Evolutionary conservation across 2,888 invertebrate genomes (phyloP).

Genomic region (Sussaba pulchella): DNA sequence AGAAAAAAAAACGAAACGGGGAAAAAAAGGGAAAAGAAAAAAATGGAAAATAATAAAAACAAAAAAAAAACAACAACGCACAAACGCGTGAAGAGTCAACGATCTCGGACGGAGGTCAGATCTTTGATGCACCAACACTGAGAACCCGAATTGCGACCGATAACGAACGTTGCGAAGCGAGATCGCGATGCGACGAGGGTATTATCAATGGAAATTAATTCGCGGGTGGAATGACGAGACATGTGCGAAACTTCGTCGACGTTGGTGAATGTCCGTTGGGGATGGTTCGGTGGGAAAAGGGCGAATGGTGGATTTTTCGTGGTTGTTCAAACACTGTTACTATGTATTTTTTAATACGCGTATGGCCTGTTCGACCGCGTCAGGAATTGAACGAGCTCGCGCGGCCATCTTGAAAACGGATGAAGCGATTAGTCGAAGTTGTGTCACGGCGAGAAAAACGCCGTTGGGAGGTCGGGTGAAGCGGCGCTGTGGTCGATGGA

Average conservation of each 20-base stretch:
- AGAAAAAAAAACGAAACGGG: no score
- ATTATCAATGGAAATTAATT: no score
- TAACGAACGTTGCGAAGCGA: constrained; percentile 57
- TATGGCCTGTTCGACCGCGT: constrained; percentile 68
- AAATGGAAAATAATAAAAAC: no score
- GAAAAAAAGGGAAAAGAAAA: no score
- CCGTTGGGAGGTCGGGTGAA: no score
- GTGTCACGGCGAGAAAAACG: constrained; percentile 7
- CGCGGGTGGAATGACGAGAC: constrained; percentile 66
- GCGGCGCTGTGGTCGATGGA: neutral
- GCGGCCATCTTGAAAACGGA: constrained; percentile 65
- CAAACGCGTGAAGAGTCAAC: constrained; percentile 57
- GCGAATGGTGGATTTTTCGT: constrained; percentile 48
- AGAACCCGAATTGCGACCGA: constrained; percentile 49
- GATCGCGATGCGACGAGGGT: constrained; percentile 53
- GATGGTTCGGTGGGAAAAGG: constrained; percentile 11
- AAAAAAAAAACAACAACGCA: no score
- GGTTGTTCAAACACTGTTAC: constrained; percentile 66
- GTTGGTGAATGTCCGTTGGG: no score
- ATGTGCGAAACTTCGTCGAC: no score
- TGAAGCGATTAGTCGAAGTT: constrained; percentile 18
- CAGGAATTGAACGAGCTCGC: constrained; percentile 66
- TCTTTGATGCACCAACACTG: constrained; percentile 46
- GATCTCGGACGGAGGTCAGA: constrained; percentile 67
- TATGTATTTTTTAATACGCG: constrained; percentile 63